Evolutionary conservation across 2,888 invertebrate species (phyloP), one percentile per base, ranked within the genome.

Genomic region (Orthonychiurus folsomi): DNA sequence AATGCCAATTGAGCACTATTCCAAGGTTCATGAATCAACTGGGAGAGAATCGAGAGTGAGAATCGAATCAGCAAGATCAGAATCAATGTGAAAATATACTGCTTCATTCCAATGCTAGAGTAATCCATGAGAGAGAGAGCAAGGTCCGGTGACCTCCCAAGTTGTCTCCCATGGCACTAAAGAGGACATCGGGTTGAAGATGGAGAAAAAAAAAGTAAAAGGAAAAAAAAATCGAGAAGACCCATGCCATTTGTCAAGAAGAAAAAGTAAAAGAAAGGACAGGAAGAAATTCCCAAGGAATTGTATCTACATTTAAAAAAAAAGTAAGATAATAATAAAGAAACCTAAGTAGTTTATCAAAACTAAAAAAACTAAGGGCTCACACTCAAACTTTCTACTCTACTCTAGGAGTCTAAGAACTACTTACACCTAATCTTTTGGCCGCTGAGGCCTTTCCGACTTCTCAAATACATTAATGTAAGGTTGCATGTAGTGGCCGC

Each of bases 391-490:
- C 37, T 37, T 37, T 37, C 37, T 37, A 37, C 37, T 37, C 37
- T 37, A 37, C n/a, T n/a, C n/a, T n/a, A 37, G 37, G 37, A 37
- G n/a, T n/a, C 37, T 37, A 37, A 37, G 15, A 37, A 37, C 37
- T 37, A 37, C 37, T 37, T 9, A 5, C 15, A 37, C 37, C n/a
- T n/a, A n/a, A 56, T 62, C 57, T 52, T 28, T 48, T 50, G 48
- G 61, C 55, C 56, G 56, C 55, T 61, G 27, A 26, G 56, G 50
- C 61, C 50, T 56, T 55, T n/a, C 20, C 54, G 47, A 60, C 56
- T 55, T 56, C 25, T 37, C 61, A 61, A 50, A 56, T 50, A 61
- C 56, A 61, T 61, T 61, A 56, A 61, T 48, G 56, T 56, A 61
- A 61, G 50, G 61, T 61, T 56, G 54, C 23, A 26, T 18, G 50